Evolutionary conservation across 2,113 vertebrate genomes (phyloP).

Genomic region (Thermophis baileyi): DNA sequence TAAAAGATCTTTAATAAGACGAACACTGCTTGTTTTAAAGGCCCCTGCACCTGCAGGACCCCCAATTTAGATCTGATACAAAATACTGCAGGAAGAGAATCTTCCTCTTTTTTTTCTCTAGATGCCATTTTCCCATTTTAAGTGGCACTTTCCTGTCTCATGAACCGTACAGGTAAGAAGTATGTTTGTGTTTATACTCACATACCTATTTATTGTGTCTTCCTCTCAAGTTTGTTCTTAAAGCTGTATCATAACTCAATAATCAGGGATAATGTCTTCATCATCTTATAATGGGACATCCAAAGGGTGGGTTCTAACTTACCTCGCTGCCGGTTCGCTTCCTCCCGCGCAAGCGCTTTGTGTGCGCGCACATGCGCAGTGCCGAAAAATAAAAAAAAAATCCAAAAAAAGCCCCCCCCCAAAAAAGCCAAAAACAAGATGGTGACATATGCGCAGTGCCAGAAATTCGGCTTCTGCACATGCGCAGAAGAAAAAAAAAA

Average conservation of each 20-base stretch:
- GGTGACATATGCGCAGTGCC: too few species aligned
- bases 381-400: too few species aligned
- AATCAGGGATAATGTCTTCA: background rate
- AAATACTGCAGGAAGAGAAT: background rate
- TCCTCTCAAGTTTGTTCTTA: background rate
- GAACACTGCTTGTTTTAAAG: background rate
- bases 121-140: background rate
- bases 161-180: background rate
- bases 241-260: background rate
- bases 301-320: too few species aligned
- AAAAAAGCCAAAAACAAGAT: too few species aligned
- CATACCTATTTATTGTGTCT: background rate
- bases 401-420: too few species aligned
- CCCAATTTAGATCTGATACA: background rate
- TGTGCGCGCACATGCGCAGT: too few species aligned
- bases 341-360: too few species aligned
- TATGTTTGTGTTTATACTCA: background rate
- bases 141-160: too few species aligned
- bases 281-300: background rate
- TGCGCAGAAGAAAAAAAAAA: too few species aligned
- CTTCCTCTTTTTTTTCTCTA: background rate
- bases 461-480: too few species aligned
- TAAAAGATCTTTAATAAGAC: background rate
- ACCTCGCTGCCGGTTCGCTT: too few species aligned
- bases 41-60: background rate